Evolutionary conservation across 2,113 vertebrate genomes (phyloP).

Genomic region (Harpagus bidentatus): DNA sequence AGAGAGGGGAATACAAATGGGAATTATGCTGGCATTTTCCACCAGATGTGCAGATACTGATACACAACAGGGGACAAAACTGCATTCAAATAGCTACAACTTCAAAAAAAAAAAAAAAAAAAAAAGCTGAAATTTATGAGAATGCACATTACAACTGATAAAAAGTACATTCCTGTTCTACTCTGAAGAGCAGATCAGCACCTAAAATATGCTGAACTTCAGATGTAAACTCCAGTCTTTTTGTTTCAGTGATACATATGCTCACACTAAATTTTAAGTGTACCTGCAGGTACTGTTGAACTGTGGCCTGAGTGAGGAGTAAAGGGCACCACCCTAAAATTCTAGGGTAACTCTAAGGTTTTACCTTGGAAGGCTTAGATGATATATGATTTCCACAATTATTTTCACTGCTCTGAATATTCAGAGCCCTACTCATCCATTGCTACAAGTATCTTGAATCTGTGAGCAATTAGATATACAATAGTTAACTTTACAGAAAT

Average conservation of each 20-base stretch:
- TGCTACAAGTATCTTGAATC: neutral
- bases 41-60: neutral
- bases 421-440: neutral
- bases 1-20: neutral
- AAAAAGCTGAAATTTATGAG: neutral
- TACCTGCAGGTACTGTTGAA: neutral
- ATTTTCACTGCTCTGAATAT: neutral
- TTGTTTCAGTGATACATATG: neutral
- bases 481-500: neutral
- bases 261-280: neutral
- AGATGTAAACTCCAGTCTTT: neutral
- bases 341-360: neutral
- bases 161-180: neutral
- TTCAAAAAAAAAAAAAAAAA: neutral
- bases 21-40: neutral
- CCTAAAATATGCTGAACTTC: neutral
- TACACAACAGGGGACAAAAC: neutral
- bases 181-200: neutral
- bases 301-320: neutral
- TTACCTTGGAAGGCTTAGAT: neutral
- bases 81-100: neutral
- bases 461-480: neutral
- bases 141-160: neutral
- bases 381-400: neutral
- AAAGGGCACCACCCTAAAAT: neutral